Evolutionary conservation across 2,797 vertebrate genomes (phyloP).

Genomic region (Todus mexicanus): DNA sequence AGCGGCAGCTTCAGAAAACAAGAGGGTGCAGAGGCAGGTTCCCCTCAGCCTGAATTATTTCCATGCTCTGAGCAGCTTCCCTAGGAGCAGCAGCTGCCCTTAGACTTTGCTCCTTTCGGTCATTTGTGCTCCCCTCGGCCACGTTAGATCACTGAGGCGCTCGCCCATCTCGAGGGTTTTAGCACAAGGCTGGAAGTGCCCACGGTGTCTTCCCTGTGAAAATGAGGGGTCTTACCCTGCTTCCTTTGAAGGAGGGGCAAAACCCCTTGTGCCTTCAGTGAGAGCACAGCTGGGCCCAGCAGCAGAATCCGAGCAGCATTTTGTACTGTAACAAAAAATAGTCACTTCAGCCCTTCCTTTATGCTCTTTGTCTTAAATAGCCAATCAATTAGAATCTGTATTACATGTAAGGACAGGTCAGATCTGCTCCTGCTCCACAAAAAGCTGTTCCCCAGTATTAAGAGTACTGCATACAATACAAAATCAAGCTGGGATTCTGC

Average conservation of each 20-base stretch:
- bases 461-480: neutral
- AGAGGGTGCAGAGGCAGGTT: neutral
- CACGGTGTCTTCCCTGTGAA: neutral
- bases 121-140: neutral
- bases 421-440: conserved; percentile 7
- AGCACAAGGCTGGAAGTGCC: neutral
- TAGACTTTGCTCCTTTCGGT: neutral
- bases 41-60: neutral
- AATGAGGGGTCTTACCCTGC: neutral
- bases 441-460: conserved; percentile 11
- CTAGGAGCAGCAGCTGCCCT: neutral
- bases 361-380: neutral
- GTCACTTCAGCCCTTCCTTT: neutral
- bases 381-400: neutral
- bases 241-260: neutral
- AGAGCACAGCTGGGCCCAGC: neutral
- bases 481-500: conserved; percentile 38
- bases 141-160: neutral
- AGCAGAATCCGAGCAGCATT: neutral
- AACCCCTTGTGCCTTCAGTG: neutral
- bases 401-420: neutral
- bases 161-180: neutral
- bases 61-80: neutral
- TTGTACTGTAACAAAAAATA: neutral
- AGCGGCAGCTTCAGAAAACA: neutral